Evolutionary conservation across 2,113 vertebrate genomes (phyloP).

Genomic region (Chaetodon auriga): DNA sequence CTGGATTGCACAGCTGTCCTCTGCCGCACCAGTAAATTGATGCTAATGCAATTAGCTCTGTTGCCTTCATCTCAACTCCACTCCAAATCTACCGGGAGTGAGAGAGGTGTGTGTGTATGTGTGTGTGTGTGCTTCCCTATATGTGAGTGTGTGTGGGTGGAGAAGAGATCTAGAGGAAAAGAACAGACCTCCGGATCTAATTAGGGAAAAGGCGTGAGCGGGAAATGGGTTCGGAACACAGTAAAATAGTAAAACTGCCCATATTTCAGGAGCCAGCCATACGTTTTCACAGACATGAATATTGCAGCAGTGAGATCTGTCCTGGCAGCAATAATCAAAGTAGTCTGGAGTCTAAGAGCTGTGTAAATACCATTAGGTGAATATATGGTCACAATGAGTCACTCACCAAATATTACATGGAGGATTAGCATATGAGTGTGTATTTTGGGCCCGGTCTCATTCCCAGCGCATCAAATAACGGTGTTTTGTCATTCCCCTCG

Average conservation of each 20-base stretch:
- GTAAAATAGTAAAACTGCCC: slow-evolving; percentile 68
- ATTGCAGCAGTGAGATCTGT: slow-evolving; percentile 59
- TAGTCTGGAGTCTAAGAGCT: slow-evolving; percentile 34
- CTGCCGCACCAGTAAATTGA: slow-evolving; percentile 78
- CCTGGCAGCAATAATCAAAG: slow-evolving; percentile 57
- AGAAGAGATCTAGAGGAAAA: slow-evolving; percentile 36
- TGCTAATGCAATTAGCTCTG: slow-evolving; percentile 83
- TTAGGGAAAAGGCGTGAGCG: slow-evolving; percentile 70
- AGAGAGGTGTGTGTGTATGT: slow-evolving; percentile 22
- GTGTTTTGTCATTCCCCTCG: too few relatives aligned
- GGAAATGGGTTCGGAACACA: slow-evolving; percentile 74
- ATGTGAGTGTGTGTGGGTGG: slow-evolving; percentile 20
- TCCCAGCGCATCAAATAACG: too few relatives aligned
- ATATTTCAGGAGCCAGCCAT: slow-evolving; percentile 67
- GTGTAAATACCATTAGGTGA: slow-evolving; percentile 51
- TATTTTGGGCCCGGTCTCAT: slow-evolving; percentile 15
- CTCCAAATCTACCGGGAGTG: slow-evolving; percentile 44
- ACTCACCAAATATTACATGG: slow-evolving; percentile 14
- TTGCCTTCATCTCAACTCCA: slow-evolving; percentile 74
- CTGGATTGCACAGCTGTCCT: slow-evolving; percentile 70
- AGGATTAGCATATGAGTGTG: slow-evolving; percentile 33
- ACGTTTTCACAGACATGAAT: slow-evolving; percentile 72
- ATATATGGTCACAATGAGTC: slow-evolving; percentile 36
- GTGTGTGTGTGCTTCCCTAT: background rate
- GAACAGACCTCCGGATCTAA: slow-evolving; percentile 75